These are phyloP conservation scores for Samia ricini DNA, from an alignment of 1,140 invertebrate genomes.

Conservation along the genomic window DNA sequence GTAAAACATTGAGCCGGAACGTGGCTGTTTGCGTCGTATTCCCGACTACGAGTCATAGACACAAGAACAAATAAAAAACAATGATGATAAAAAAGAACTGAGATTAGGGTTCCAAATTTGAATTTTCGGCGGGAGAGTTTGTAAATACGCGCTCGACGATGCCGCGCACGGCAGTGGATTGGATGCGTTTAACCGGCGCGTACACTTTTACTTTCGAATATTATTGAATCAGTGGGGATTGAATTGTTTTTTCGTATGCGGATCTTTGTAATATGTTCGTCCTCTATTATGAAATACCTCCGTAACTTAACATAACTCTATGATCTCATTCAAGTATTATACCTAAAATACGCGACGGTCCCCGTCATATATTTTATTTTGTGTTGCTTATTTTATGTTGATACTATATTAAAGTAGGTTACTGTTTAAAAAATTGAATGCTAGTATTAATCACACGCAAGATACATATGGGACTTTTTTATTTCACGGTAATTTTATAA, in stretches of 20 bases:
- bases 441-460: too few species aligned
- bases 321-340: neutral
- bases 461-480: too few species aligned
- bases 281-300: neutral
- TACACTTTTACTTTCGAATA: constrained; percentile 61
- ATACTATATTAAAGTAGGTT: too few species aligned
- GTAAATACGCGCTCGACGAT: neutral
- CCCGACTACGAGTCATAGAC: neutral
- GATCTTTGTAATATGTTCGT: constrained; percentile 3
- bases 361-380: neutral
- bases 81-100: neutral
- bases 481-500: too few species aligned
- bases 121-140: neutral
- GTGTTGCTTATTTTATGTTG: too few species aligned
- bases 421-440: too few species aligned
- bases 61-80: neutral
- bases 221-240: constrained; percentile 62
- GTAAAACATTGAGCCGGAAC: neutral
- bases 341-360: too few species aligned
- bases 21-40: neutral
- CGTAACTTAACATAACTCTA: neutral
- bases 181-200: constrained; percentile 40
- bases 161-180: constrained; percentile 36
- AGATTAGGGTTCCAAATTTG: neutral
- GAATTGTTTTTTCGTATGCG: neutral